These are phyloP conservation scores for Apodemia duryi DNA, from an alignment of 2,888 invertebrate species.

Conservation along the genomic window DNA sequence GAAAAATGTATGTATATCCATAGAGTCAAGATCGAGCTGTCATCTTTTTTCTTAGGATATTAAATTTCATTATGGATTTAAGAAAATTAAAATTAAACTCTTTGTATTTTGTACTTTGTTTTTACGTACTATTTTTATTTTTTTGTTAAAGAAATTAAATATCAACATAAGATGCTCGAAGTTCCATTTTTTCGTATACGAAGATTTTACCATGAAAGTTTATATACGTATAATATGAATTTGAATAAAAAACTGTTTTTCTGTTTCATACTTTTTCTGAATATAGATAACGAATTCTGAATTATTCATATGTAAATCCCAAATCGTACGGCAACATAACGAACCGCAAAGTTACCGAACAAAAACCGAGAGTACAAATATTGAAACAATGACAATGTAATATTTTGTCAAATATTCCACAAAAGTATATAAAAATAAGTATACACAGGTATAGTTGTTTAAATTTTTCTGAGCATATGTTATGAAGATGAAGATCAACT, in stretches of 20 bases:
- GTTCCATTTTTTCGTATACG: neutral
- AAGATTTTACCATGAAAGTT: neutral
- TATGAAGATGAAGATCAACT: too few relatives aligned
- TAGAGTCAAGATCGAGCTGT: too few relatives aligned
- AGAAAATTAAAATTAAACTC: too few relatives aligned
- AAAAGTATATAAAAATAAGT: too few relatives aligned
- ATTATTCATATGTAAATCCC: slow-evolving; percentile 11
- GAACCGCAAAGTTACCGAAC: slow-evolving; percentile 1
- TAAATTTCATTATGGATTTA: too few relatives aligned
- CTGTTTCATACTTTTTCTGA: neutral
- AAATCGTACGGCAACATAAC: slow-evolving; percentile 4
- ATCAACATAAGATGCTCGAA: neutral
- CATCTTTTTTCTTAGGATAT: too few relatives aligned
- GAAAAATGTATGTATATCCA: too few relatives aligned
- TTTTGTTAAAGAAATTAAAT: too few relatives aligned
- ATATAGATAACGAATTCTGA: slow-evolving; percentile 5
- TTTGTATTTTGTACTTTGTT: too few relatives aligned
- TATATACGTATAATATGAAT: neutral
- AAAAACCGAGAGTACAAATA: slow-evolving; percentile 3
- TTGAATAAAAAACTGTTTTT: slow-evolving; percentile 8
- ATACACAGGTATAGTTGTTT: too few relatives aligned
- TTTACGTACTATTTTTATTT: too few relatives aligned
- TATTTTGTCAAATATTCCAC: neutral
- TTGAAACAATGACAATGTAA: neutral
- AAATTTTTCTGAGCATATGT: too few relatives aligned